Evolutionary conservation across 1,140 invertebrate genomes (phyloP), one percentile per base, ranked within the genome.

Genomic region (Drosophila ficusphila): DNA sequence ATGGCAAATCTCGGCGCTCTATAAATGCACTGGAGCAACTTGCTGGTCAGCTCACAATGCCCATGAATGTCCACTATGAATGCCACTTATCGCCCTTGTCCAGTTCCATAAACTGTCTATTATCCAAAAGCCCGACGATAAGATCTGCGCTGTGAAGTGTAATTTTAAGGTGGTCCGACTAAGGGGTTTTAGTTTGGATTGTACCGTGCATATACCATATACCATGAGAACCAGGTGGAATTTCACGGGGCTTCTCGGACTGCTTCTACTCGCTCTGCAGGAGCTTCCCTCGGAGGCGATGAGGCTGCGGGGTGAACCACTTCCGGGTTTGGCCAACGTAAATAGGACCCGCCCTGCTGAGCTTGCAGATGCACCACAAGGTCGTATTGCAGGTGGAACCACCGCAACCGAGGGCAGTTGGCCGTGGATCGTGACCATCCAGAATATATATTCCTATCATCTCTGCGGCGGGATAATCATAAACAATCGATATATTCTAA

Each of bases 401-500:
- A 68, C 72, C 6, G 92, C 92, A 0, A 23, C 67, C 2, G 53
- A 69, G 18, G 92, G 91, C 12, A 68, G 47, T 1, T 91, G 90
- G 61, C 92, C 92, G 6, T 92, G 88, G 73, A 89, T 92, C 39
- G 85, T 90, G 0, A 91, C 89, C 7, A 23, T 92, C 6, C 88
- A 91, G 42, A 75, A 65, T 16, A 38, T 57, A 4, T 83, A 69
- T 36, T 60, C 61, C 3, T 76, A 67, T 52, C 92, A 92, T 44
- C 79, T 91, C 23, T 93, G 92, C 54, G 91, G 91, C 0, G 92
- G 91, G n/a, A 77, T 74, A 7, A 92, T 93, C n/a, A 70, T 93
- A 0, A 51, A 83, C 29, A 27, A 88, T 3, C 5, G 31, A 3
- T 92, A 76, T 62, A 58, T 93, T 4, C 8, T 92, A 3, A 92